Conservation (phyloP, 2,113 vertebrate species). For the Anas platyrhynchos region DNA sequence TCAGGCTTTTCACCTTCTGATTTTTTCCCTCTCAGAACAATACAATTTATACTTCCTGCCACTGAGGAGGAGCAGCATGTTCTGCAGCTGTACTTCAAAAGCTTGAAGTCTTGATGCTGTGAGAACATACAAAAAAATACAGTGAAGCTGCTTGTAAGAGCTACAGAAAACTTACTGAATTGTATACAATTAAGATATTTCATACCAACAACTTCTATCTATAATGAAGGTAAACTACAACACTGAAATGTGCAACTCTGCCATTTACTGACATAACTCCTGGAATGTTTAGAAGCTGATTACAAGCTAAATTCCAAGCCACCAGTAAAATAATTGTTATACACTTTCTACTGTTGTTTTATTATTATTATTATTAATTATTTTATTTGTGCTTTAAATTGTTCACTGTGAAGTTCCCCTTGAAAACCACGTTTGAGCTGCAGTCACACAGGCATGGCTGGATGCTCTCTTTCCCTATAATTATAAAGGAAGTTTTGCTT, state of each 20-base stretch:
- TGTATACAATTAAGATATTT: background rate
- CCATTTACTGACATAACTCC: background rate
- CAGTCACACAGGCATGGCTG: background rate
- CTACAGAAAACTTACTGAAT: background rate
- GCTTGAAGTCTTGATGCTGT: background rate
- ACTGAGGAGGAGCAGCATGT: background rate
- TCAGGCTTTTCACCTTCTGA: background rate
- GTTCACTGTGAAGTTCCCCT: background rate
- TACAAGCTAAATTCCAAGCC: background rate
- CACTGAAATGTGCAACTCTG: background rate
- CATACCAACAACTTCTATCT: background rate
- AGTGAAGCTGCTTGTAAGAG: background rate
- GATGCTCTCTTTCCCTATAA: background rate
- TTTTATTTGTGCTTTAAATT: background rate
- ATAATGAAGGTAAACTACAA: background rate
- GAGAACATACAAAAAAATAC: background rate
- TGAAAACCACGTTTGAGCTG: rapidly evolving
- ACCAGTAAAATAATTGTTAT: background rate
- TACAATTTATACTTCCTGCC: background rate
- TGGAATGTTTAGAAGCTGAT: background rate
- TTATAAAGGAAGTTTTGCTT: background rate
- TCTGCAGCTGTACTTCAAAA: background rate
- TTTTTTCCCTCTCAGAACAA: background rate
- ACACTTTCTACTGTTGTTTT: background rate
- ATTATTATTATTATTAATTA: no score